Base-by-base conservation (phyloP, 2,113 vertebrate species). In the Lasiurus cinereus region DNA sequence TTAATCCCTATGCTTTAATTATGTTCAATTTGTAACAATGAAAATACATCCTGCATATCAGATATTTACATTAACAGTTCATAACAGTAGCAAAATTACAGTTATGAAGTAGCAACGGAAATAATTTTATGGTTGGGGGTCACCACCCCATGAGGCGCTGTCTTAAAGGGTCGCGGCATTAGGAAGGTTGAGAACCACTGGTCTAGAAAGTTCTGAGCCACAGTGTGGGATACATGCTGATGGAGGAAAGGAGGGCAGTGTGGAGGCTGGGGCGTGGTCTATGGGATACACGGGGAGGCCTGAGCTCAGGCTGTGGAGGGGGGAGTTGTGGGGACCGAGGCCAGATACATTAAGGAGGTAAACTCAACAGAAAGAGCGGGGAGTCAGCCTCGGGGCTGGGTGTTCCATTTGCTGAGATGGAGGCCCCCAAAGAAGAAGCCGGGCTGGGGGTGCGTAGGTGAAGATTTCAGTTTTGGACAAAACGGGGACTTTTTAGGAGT, bases 401-500 rank as follows among this genome's bases (percentile, higher is more conserved):
- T 19, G 13, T 29, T 56, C 46, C 24, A 33, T n/a, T 83, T 78
- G 15, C 19, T 18, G 84, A 54, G 86, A 10, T 0, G 10, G 21
- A 43, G n/a, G 31, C 33, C 1, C 1, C 59, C 76, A 33, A 78
- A 56, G 39, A 24, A 77, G 70, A 87, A 64, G 33, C 52, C 64
- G 66, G 21, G 12, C 27, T 52, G 46, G 50, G 69, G 46, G 52
- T n/a, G n/a, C 33, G 31, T 14, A 76, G 80, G 88, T 19, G 48
- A 54, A 33, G 52, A 87, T 77, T 79, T 90, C 43, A 14, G 29
- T 88, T 91, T 67, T 50, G 46, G 90, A 64, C 83, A 69, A 85
- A 92, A 48, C 0, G 22, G 73, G 33, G 79, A 90, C 84, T 96
- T 98, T 98, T 93, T 69, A 92, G 64, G 87, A 96, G 92, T 84